Conservation (phyloP, 2,888 invertebrate genomes). For the Psylliodes chrysocephalus region DNA sequence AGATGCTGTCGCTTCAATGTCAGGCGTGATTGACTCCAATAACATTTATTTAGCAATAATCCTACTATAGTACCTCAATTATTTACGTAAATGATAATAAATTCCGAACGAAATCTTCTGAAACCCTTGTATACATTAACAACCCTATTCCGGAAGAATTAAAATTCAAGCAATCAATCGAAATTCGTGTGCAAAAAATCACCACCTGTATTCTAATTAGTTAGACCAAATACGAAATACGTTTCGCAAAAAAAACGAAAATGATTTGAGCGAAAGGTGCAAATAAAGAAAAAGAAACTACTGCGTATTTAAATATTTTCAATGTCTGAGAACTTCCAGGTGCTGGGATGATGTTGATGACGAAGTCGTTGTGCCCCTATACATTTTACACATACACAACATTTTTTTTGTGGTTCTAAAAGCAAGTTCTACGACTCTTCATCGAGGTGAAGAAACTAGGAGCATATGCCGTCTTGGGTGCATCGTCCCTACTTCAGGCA, state of each 20-base stretch:
- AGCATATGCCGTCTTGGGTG: constrained; percentile 33
- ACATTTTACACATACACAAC: constrained; percentile 19
- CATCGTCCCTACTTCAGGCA: constrained; percentile 33
- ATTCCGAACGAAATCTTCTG: too few relatives aligned
- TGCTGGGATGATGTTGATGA: constrained; percentile 1
- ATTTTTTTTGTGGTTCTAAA: constrained; percentile 16
- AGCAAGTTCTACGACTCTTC: constrained; percentile 27
- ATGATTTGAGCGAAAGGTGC: constrained; percentile 13
- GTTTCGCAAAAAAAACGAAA: constrained; percentile 4
- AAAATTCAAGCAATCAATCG: not conserved
- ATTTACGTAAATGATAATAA: too few relatives aligned
- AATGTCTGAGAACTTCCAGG: constrained; percentile 24
- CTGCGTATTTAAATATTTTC: constrained; percentile 21
- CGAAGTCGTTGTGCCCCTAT: constrained; percentile 32
- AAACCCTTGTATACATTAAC: not conserved
- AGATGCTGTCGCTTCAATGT: too few relatives aligned
- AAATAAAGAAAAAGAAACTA: constrained; percentile 14
- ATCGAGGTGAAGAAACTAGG: constrained; percentile 37
- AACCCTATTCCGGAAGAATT: not conserved
- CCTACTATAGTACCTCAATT: too few relatives aligned
- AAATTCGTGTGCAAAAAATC: not conserved
- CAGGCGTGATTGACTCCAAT: too few relatives aligned
- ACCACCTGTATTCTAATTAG: constrained; percentile 4
- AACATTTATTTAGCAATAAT: too few relatives aligned
- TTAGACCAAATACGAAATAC: too few relatives aligned